Evolutionary conservation across 1,140 invertebrate genomes (phyloP).

Genomic region (Odontomachus brunneus): DNA sequence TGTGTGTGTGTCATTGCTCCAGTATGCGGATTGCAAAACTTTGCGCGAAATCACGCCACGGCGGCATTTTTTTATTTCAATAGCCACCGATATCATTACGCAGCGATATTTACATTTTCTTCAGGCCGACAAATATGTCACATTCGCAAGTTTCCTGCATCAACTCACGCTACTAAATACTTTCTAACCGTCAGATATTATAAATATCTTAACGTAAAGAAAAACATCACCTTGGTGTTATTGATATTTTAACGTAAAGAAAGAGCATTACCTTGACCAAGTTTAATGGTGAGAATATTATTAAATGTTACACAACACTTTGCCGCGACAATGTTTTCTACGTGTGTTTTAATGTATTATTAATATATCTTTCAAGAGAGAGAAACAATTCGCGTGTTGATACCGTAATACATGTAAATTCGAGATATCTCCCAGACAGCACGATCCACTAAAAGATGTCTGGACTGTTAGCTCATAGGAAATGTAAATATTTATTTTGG

Average conservation of each 20-base stretch:
- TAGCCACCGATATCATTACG: constrained; percentile 11
- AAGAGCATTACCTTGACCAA: not conserved
- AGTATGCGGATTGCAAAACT: constrained; percentile 60
- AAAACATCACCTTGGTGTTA: not conserved
- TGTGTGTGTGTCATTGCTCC: constrained; percentile 52
- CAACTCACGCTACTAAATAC: not conserved
- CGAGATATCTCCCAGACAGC: no score
- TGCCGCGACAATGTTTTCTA: not conserved
- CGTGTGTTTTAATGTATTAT: not conserved
- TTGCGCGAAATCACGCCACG: not conserved
- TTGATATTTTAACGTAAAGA: not conserved
- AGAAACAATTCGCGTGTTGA: not conserved
- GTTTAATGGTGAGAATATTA: not conserved
- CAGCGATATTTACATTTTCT: constrained; percentile 10
- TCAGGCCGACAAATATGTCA: not conserved
- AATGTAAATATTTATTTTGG: no score
- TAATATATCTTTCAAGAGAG: not conserved
- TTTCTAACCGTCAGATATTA: not conserved
- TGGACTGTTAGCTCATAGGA: no score
- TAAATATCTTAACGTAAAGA: not conserved
- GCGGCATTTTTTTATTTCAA: constrained; percentile 47
- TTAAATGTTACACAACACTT: not conserved
- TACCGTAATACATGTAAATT: not conserved
- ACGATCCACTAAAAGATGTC: no score
- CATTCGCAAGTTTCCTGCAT: not conserved